phyloP scores from a whole-genome alignment of 2,797 vertebrate genomes.

The Betta splendens region DNA sequence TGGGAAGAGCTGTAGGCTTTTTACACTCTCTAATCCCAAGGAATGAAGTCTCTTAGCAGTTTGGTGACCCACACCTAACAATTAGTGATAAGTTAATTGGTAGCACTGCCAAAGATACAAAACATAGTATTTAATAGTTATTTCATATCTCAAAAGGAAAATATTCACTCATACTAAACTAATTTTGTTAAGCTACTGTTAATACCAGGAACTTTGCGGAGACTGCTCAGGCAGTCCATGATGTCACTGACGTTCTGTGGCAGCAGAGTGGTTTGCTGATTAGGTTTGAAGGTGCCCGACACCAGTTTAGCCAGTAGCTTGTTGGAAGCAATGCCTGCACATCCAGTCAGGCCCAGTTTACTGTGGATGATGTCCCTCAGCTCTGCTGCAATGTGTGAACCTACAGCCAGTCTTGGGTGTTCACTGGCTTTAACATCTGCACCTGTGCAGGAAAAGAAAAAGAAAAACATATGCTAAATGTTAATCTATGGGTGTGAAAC shows the following conservation, averaged over 20 bases:
- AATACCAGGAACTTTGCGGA: slow-evolving; percentile 87
- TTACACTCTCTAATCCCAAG: slow-evolving; percentile 81
- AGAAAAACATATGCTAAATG: neutral
- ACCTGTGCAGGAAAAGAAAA: slow-evolving; percentile 59
- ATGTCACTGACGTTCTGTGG: slow-evolving; percentile 82
- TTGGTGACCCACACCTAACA: slow-evolving; percentile 87
- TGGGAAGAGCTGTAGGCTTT: slow-evolving; percentile 83
- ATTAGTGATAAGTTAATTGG: too few relatives aligned
- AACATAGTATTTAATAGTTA: too few relatives aligned
- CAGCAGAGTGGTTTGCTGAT: slow-evolving; percentile 90
- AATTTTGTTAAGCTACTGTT: neutral
- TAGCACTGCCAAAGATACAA: too few relatives aligned
- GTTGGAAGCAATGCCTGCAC: slow-evolving; percentile 87
- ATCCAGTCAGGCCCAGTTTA: slow-evolving; percentile 87
- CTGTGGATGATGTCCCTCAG: slow-evolving; percentile 79
- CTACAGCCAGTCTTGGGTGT: slow-evolving; percentile 80
- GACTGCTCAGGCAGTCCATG: slow-evolving; percentile 75
- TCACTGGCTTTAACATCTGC: slow-evolving; percentile 60
- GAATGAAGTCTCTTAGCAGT: slow-evolving; percentile 82
- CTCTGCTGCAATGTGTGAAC: slow-evolving; percentile 88
- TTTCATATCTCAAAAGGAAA: neutral
- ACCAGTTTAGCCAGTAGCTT: slow-evolving; percentile 92
- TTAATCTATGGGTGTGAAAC: neutral
- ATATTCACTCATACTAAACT: neutral
- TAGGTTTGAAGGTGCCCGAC: slow-evolving; percentile 89